Conservation (phyloP, 2,888 invertebrate species). For the Strigamia maritima region DNA sequence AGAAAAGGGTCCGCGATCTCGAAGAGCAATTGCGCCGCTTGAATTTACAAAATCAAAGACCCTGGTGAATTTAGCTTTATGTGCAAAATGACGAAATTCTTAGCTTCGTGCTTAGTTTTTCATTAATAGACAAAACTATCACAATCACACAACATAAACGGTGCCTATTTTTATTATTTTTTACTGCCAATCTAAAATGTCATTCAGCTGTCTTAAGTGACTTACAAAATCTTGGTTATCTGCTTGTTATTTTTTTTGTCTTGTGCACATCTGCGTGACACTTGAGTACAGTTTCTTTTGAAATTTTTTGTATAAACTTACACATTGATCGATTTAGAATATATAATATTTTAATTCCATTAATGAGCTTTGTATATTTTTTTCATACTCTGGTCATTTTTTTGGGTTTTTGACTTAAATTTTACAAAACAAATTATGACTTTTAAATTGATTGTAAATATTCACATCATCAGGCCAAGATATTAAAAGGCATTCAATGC, state of each 20-base stretch:
- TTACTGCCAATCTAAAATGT: background rate
- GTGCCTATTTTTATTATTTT: background rate
- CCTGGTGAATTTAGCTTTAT: slow-evolving; percentile 18
- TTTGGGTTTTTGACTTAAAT: no score
- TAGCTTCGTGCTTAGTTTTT: background rate
- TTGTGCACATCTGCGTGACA: background rate
- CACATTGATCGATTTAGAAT: no score
- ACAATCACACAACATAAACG: background rate
- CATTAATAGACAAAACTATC: background rate
- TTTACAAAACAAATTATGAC: no score
- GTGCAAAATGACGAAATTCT: background rate
- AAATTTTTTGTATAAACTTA: no score
- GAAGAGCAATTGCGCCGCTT: slow-evolving; percentile 61
- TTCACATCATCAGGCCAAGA: no score
- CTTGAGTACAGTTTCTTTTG: no score
- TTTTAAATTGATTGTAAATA: no score
- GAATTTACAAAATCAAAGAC: slow-evolving; percentile 19
- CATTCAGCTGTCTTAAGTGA: background rate
- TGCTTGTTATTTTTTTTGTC: background rate
- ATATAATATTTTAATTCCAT: no score
- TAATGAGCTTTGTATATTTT: no score
- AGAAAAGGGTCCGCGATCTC: slow-evolving; percentile 73
- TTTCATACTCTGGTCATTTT: no score
- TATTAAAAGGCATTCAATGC: no score
- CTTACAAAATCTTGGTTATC: background rate